phyloP scores from a whole-genome alignment of 1,140 invertebrate species.

The Drosophila ananassae region DNA sequence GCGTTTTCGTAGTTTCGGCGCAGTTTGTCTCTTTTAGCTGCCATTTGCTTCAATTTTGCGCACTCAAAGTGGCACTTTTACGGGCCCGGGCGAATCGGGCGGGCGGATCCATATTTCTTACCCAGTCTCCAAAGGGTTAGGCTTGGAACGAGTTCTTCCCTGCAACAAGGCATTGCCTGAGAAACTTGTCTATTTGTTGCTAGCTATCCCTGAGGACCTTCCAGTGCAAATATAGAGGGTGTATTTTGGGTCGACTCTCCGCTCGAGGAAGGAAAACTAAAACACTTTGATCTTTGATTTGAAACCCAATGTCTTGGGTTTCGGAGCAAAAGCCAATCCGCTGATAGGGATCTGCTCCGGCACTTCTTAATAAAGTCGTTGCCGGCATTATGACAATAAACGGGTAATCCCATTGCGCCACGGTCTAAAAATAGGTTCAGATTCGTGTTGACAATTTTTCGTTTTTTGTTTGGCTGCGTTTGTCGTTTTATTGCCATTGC shows the following conservation, averaged over 20 bases:
- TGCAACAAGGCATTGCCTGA: too few relatives aligned
- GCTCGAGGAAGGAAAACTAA: too few relatives aligned
- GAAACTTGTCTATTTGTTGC: too few relatives aligned
- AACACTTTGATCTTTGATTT: slow-evolving; percentile 22
- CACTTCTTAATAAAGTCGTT: slow-evolving; percentile 75
- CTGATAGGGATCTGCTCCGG: slow-evolving; percentile 56
- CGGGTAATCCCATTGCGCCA: slow-evolving; percentile 68
- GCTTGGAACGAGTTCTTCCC: not conserved
- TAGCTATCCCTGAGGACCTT: too few relatives aligned
- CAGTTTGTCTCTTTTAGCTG: slow-evolving; percentile 57
- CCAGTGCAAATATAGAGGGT: not conserved
- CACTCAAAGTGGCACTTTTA: slow-evolving; percentile 42
- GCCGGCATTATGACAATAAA: slow-evolving; percentile 37
- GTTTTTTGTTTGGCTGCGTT: slow-evolving; percentile 21
- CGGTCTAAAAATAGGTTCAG: slow-evolving; percentile 77
- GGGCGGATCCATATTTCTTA: slow-evolving; percentile 10
- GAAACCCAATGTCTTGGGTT: slow-evolving; percentile 20
- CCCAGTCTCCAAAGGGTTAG: not conserved
- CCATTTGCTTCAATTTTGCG: slow-evolving; percentile 66
- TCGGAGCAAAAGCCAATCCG: slow-evolving; percentile 26
- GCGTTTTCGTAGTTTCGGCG: slow-evolving; percentile 76
- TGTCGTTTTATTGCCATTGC: slow-evolving; percentile 74
- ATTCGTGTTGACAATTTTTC: slow-evolving; percentile 75
- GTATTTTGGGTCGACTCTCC: not conserved
- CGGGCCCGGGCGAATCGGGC: slow-evolving; percentile 5